These are phyloP conservation scores for Lysiphlebus fabarum DNA, from an alignment of 1,140 invertebrate genomes.

Conservation along the genomic window DNA sequence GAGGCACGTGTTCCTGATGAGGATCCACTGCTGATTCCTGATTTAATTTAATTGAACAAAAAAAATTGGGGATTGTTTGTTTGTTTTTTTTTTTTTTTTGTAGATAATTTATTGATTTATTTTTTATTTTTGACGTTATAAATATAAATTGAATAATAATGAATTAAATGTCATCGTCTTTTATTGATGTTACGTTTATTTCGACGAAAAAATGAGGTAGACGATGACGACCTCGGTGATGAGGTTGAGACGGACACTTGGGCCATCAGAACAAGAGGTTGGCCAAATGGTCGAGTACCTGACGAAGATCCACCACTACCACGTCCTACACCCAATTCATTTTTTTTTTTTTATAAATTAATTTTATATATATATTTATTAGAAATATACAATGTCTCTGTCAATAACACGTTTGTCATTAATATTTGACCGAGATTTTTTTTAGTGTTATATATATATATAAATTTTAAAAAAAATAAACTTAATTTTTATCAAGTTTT, in stretches of 20 bases:
- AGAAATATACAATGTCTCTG: too few relatives aligned
- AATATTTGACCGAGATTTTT: too few relatives aligned
- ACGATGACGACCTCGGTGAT: conserved; percentile 28
- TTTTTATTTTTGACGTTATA: background rate
- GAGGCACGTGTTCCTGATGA: conserved; percentile 67
- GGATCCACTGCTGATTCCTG: conserved; percentile 33
- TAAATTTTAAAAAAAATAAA: too few relatives aligned
- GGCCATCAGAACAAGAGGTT: conserved; percentile 55
- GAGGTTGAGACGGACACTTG: conserved; percentile 30
- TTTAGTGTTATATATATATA: too few relatives aligned
- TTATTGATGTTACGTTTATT: conserved; percentile 37
- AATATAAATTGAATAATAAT: background rate
- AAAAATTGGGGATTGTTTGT: too few relatives aligned
- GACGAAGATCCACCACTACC: conserved; percentile 29
- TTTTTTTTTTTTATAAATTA: conserved; percentile 9
- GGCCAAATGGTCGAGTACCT: conserved; percentile 29
- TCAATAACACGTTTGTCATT: too few relatives aligned
- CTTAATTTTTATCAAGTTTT: too few relatives aligned
- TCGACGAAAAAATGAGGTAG: conserved; percentile 46
- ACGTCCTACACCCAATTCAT: conserved; percentile 26
- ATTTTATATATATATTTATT: too few relatives aligned
- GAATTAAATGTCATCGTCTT: conserved; percentile 36
- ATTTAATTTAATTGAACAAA: background rate
- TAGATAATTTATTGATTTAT: background rate
- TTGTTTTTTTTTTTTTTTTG: too few relatives aligned